Base-by-base conservation (phyloP, 1,140 invertebrate genomes). In the Drosophila erecta region DNA sequence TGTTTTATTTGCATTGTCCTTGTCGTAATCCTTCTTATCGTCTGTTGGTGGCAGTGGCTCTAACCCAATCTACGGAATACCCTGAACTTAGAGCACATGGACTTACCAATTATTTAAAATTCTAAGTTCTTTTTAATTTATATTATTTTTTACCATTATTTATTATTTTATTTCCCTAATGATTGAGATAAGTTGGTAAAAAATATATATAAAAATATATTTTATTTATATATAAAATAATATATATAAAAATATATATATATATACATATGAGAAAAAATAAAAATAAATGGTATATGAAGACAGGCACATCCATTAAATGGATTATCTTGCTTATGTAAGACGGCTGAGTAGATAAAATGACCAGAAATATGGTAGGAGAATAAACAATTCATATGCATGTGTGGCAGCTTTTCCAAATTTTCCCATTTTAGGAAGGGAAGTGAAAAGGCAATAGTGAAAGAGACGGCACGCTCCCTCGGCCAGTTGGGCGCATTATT, bases 1-100 rank as follows among this genome's bases (percentile, higher is more conserved):
- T 58, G 50, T 72, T 86, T 79, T 87, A 79, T 87, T 86, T 86
- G 83, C 83, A 81, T 81, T 87, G 78, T 81, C 83, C 60, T 60
- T 56, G 50, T 65, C 50, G 51, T 71, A 55, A 47, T 76, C 27
- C 37, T 53, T 51, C 46, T 37, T 43, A 30, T 51, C 67, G 56
- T 50, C 61, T 56, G 41, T 37, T 44, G 27, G n/a, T 54, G 71
- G 35, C 61, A 54, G 30, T 46, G 8, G 22, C 30, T 24, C 49
- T 44, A 76, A 53, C 37, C 44, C 65, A 56, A 74, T 57, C 47
- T 20, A 61, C 64, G 60, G 65, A 44, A 27, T 74, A 24, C 53
- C 35, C 46, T 38, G 6, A 8, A 8, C 2, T 15, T 38, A 38
- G 17, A 17, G 33, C 6, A 2, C 14, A 35, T 15, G 14, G 15